Evolutionary conservation across 2,888 invertebrate genomes (phyloP).

Genomic region (Agrilus mali): DNA sequence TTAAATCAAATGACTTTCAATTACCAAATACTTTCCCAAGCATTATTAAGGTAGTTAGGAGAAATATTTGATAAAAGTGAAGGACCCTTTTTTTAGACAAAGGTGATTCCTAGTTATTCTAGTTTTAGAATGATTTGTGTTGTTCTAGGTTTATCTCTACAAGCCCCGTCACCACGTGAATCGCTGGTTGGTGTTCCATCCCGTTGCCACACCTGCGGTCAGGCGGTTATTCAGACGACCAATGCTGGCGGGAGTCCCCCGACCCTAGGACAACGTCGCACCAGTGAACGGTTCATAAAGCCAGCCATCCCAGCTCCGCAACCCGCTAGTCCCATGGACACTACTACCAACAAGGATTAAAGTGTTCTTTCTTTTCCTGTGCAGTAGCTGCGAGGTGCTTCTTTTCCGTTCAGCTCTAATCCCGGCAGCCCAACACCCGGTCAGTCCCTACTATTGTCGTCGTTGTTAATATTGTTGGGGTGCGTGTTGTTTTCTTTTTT

Average conservation of each 20-base stretch:
- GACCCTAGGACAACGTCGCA: slow-evolving; percentile 46
- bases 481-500: too few species aligned
- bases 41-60: too few species aligned
- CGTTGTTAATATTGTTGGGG: too few species aligned
- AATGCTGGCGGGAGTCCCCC: slow-evolving; percentile 34
- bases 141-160: slow-evolving; percentile 24
- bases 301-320: slow-evolving; percentile 62
- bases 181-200: slow-evolving; percentile 35
- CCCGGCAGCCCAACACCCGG: too few species aligned
- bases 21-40: too few species aligned
- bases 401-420: too few species aligned
- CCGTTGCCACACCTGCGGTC: slow-evolving; percentile 62
- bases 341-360: slow-evolving; percentile 38
- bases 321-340: slow-evolving; percentile 66
- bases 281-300: slow-evolving; percentile 75
- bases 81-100: too few species aligned
- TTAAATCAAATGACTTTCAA: too few species aligned
- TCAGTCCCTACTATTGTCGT: too few species aligned
- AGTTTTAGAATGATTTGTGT: slow-evolving; percentile 3
- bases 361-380: slow-evolving; percentile 4
- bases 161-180: slow-evolving; percentile 32
- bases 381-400: not conserved
- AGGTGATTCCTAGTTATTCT: too few species aligned
- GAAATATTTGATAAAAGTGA: too few species aligned
- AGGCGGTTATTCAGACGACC: slow-evolving; percentile 34